phyloP scores from a whole-genome alignment of 1,140 invertebrate species.

The Pogonognathellus flavescens region DNA sequence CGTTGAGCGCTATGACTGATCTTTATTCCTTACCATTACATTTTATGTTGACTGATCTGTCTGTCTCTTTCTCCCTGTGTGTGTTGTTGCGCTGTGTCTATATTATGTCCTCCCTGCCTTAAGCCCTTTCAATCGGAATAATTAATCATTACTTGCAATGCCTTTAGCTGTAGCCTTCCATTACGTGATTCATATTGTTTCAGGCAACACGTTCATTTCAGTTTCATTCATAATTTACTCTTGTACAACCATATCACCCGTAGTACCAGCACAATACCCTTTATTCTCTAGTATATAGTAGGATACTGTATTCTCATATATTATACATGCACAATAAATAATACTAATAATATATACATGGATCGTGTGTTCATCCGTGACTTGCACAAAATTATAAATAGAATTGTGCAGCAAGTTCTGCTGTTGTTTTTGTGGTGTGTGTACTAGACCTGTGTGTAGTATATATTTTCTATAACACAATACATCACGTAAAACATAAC shows the following conservation, averaged over 20 bases:
- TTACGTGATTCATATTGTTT: constrained; percentile 46
- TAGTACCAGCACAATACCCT: not conserved
- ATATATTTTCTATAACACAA: not conserved
- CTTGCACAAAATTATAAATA: constrained; percentile 49
- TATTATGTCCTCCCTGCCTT: not conserved
- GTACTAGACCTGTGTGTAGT: not conserved
- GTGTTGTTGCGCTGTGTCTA: too few species aligned
- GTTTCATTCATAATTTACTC: constrained; percentile 39
- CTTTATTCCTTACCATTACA: not conserved
- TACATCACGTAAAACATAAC: not conserved
- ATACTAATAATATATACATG: not conserved
- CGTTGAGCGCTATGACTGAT: constrained; percentile 21
- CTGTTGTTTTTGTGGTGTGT: not conserved
- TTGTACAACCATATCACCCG: not conserved
- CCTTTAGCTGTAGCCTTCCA: not conserved
- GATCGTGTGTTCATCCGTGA: constrained; percentile 30
- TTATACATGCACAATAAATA: not conserved
- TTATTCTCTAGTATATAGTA: not conserved
- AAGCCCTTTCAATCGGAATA: constrained; percentile 19
- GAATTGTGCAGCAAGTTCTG: not conserved
- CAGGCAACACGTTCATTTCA: constrained; percentile 44
- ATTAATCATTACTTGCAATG: constrained; percentile 25
- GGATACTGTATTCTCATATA: not conserved
- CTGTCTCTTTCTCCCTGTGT: not conserved
- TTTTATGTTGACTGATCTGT: not conserved